Percentiles rank a stretch among this genome's conserved stretches.
These are phyloP conservation scores for Leuciscus idus DNA, from an alignment of 2,113 vertebrate species.

Conservation along the genomic window DNA sequence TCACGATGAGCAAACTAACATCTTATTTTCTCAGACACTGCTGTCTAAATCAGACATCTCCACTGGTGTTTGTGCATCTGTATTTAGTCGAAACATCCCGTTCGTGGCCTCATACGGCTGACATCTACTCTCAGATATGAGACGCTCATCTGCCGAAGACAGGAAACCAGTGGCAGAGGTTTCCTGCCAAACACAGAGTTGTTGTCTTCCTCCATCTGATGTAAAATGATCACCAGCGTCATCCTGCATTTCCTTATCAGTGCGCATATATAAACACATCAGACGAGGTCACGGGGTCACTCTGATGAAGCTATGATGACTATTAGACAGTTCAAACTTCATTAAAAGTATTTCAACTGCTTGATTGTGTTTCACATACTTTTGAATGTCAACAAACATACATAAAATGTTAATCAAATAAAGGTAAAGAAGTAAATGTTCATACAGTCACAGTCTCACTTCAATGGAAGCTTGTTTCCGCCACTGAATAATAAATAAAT, in stretches of 20 bases:
- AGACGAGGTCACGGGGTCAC: background rate
- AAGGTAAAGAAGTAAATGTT: background rate
- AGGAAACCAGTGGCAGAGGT: slow-evolving; percentile 7
- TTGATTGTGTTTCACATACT: background rate
- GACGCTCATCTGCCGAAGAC: background rate
- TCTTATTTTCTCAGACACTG: too few species aligned
- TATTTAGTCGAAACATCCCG: background rate
- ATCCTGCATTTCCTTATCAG: background rate
- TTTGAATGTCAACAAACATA: background rate
- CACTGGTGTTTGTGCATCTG: background rate
- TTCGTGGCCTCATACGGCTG: background rate
- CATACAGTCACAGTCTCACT: background rate
- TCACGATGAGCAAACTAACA: background rate
- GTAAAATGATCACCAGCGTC: background rate
- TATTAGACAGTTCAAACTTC: background rate
- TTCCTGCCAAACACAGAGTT: background rate
- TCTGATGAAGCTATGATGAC: background rate
- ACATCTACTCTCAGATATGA: background rate
- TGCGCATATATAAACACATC: background rate
- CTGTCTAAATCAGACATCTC: slow-evolving; percentile 7
- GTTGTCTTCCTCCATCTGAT: background rate
- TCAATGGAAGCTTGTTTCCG: too few species aligned
- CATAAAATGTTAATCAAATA: too few species aligned
- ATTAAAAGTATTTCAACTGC: background rate
- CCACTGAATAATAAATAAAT: too few species aligned